Evolutionary conservation across 2,888 invertebrate genomes (phyloP), one percentile per base, ranked within the genome.

Genomic region (Campopleginae sp.): DNA sequence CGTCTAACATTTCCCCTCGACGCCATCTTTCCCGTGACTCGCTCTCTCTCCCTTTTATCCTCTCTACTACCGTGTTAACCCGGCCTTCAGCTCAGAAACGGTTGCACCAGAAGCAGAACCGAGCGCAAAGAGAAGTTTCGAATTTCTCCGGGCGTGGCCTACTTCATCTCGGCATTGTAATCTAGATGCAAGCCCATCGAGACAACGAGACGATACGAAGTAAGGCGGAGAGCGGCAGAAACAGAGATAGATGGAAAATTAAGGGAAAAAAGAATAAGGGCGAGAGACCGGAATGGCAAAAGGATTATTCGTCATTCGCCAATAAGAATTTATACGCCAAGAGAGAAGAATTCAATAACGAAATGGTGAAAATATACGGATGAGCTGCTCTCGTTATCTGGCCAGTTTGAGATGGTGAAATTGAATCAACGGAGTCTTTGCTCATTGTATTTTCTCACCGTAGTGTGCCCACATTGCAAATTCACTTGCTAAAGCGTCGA

Each of bases 341-440:
- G 46, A 42, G 68, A 48, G 58, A 68, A 51, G 68, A 85, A 81
- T 61, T 48, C 77, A 44, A 48, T 48, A 65, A 72, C 46, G 48
- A 76, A 81, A 78, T 71, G 51, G 63, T 46, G 38, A 82, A 81
- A 72, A 63, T 44, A 76, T 66, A 82, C 66, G 58, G 66, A 63
- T 71, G 42, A 66, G 74, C 46, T 66, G 48, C 61, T 44, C 31
- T 54, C 58, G 72, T 14, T 23, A 2, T 27, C 8, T 33, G 19
- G 12, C 27, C 48, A 33, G 23, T 74, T 48, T 23, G 63, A n/a
- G n/a, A n/a, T 27, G 51, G 58, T 46, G 17, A 75, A 54, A 70
- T 44, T 80, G 88, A 90, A 90, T 90, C 89, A 88, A 87, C 88
- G 84, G 72, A 81, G 80, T 58, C 86, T 83, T 86, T 87, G 80